Evolutionary conservation across 2,113 vertebrate species (phyloP).

Genomic region (Podarcis cretensis): DNA sequence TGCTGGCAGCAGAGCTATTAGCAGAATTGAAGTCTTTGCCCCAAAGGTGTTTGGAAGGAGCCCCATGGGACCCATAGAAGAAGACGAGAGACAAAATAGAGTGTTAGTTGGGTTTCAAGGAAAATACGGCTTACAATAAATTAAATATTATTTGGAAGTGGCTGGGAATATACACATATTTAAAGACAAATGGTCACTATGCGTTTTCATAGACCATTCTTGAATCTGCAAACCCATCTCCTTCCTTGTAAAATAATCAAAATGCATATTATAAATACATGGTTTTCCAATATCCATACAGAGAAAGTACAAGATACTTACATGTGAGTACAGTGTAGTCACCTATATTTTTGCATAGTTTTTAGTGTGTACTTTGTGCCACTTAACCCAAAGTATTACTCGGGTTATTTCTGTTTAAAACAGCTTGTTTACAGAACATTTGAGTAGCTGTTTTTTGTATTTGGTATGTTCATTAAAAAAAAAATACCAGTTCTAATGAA

Average conservation of each 20-base stretch:
- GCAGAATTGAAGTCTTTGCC: slow-evolving; percentile 45
- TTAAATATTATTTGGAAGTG: slow-evolving; percentile 56
- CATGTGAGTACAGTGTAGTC: slow-evolving; percentile 84
- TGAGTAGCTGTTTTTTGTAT: slow-evolving; percentile 40
- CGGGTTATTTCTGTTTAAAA: slow-evolving; percentile 39
- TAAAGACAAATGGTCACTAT: slow-evolving; percentile 69
- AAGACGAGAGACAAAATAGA: slow-evolving; percentile 50
- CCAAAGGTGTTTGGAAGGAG: slow-evolving; percentile 45
- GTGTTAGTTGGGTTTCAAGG: slow-evolving; percentile 28
- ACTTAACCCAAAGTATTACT: slow-evolving; percentile 87
- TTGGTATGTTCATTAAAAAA: slow-evolving; percentile 56
- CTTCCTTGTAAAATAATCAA: slow-evolving; percentile 76
- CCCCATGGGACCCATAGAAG: slow-evolving; percentile 47
- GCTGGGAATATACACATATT: slow-evolving; percentile 75
- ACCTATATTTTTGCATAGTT: slow-evolving; percentile 88
- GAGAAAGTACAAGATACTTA: slow-evolving; percentile 87
- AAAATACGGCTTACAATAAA: slow-evolving; percentile 61
- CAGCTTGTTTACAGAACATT: slow-evolving; percentile 55
- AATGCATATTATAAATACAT: slow-evolving; percentile 87
- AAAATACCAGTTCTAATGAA: slow-evolving; percentile 70
- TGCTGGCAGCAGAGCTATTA: slow-evolving; percentile 59
- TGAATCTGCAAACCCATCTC: slow-evolving; percentile 61
- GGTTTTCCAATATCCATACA: slow-evolving; percentile 82
- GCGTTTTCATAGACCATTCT: slow-evolving; percentile 65
- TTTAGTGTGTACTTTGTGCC: slow-evolving; percentile 87